These are phyloP conservation scores for Bombus terrestris DNA, from an alignment of 1,140 invertebrate species.

Conservation along the genomic window DNA sequence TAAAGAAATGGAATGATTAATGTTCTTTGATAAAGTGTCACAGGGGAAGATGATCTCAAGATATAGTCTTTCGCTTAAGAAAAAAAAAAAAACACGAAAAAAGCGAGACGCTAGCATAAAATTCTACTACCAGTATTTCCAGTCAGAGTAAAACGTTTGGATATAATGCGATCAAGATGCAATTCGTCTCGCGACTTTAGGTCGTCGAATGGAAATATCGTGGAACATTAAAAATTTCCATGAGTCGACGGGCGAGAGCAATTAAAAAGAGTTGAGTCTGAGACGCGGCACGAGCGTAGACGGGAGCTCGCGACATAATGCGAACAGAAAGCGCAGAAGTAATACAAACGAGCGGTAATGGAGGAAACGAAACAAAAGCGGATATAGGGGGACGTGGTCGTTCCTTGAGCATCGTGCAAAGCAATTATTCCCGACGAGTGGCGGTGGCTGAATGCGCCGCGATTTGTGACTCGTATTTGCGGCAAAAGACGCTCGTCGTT, in stretches of 20 bases:
- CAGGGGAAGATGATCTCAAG: no score
- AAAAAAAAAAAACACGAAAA: not conserved
- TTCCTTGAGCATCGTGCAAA: constrained; percentile 18
- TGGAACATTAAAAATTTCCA: constrained; percentile 18
- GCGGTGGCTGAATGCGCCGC: constrained; percentile 13
- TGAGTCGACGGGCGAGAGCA: not conserved
- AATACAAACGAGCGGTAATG: constrained; percentile 26
- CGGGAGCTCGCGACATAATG: not conserved
- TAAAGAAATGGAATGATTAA: no score
- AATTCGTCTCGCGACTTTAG: not conserved
- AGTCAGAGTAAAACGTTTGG: not conserved
- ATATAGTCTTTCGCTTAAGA: no score
- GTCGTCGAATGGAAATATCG: not conserved
- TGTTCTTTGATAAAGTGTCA: no score
- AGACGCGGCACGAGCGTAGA: not conserved
- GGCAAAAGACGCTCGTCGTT: constrained; percentile 18
- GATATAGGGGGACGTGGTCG: constrained; percentile 1
- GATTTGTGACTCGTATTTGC: constrained; percentile 27
- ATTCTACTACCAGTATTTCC: not conserved
- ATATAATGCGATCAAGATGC: not conserved
- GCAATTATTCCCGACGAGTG: constrained; percentile 55
- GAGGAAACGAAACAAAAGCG: constrained; percentile 14
- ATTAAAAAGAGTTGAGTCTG: not conserved
- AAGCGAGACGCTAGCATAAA: not conserved
- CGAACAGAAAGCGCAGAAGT: not conserved